phyloP scores from a whole-genome alignment of 1,140 invertebrate species.

The Palaemon carinicauda region DNA sequence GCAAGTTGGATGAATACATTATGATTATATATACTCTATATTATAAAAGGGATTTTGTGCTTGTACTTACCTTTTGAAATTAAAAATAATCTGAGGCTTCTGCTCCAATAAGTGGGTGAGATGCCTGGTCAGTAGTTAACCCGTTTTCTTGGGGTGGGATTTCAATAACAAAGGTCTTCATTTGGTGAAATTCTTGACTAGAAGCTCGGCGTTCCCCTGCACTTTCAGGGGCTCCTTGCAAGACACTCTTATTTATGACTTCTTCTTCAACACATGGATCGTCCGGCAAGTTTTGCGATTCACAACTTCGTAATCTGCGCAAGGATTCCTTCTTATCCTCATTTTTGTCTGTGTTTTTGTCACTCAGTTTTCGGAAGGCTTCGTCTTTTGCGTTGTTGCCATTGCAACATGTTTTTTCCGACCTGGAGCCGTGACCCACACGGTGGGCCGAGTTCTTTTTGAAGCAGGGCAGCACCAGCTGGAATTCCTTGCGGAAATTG shows the following conservation, averaged over 20 bases:
- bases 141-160: conserved; percentile 4
- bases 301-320: too few relatives aligned
- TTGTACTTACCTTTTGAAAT: not conserved
- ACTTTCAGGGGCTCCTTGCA: not conserved
- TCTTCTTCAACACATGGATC: not conserved
- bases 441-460: conserved; percentile 62
- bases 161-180: conserved; percentile 28
- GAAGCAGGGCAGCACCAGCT: conserved; percentile 70
- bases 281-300: too few relatives aligned
- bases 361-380: conserved; percentile 68
- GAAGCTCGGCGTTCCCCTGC: not conserved
- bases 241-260: not conserved
- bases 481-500: conserved; percentile 97
- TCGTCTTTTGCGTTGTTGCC: conserved; percentile 79
- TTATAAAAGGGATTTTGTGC: too few relatives aligned
- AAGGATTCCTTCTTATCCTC: too few relatives aligned
- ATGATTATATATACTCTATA: too few relatives aligned
- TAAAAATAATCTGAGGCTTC: conserved; percentile 47
- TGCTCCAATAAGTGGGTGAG: conserved; percentile 20
- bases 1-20: too few relatives aligned
- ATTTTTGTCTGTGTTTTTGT: too few relatives aligned
- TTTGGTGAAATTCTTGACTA: conserved; percentile 23
- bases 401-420: conserved; percentile 75
- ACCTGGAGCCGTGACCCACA: conserved; percentile 63
- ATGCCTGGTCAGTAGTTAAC: conserved; percentile 2